A percentile compares a stretch with the other conserved stretches of the same genome.
phyloP scores from a whole-genome alignment of 2,797 vertebrate genomes.

The Lacerta viridis region DNA sequence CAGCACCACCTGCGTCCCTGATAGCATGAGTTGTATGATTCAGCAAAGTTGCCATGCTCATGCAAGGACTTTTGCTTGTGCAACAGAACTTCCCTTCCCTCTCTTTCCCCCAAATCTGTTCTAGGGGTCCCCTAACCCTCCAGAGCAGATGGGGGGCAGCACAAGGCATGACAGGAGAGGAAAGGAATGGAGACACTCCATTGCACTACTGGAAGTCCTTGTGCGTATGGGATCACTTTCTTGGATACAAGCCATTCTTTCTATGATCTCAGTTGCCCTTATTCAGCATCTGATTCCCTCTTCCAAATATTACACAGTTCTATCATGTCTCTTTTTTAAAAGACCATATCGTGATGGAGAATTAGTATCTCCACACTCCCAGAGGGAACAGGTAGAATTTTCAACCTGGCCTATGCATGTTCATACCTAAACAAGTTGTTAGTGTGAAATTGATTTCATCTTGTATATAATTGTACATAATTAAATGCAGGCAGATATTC shows the following conservation, averaged over 20 bases:
- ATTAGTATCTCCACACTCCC: not conserved
- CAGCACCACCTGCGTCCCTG: no score
- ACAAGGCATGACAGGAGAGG: no score
- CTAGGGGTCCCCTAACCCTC: not conserved
- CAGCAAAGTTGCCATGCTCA: not conserved
- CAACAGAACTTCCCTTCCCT: not conserved
- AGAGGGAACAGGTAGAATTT: not conserved
- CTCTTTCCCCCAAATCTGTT: not conserved
- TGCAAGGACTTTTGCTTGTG: not conserved
- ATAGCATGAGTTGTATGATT: not conserved
- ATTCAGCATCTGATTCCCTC: not conserved
- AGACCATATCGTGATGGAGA: no score
- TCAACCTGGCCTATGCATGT: no score
- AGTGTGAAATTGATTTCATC: not conserved
- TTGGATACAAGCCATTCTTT: no score
- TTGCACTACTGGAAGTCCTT: no score
- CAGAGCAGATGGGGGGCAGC: no score
- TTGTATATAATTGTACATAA: not conserved
- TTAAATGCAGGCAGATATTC: no score
- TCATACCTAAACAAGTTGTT: not conserved
- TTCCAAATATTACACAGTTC: not conserved
- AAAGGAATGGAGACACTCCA: no score
- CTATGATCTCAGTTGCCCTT: not conserved
- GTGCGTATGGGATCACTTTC: no score
- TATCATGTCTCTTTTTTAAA: not conserved